Evolutionary conservation across 2,797 vertebrate species (phyloP).

Genomic region (Gymnoscopelus braueri): DNA sequence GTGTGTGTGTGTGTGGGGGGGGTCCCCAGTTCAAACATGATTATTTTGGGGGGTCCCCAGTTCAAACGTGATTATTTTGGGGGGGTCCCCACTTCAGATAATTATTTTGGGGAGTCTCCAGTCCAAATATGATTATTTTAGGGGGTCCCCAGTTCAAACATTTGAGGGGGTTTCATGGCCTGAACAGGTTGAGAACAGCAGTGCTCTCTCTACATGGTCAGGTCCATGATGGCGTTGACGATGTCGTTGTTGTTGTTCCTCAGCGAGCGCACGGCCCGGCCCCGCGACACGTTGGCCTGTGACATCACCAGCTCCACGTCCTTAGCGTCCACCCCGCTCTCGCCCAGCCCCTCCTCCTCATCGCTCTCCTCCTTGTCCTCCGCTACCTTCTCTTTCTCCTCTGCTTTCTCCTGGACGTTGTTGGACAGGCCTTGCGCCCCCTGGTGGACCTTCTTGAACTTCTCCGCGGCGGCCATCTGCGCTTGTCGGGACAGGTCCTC

Average conservation of each 20-base stretch:
- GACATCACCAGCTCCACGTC: constrained; percentile 99
- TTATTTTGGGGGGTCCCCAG: too few relatives aligned
- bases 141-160: too few relatives aligned
- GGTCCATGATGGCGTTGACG: constrained; percentile 96
- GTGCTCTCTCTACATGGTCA: too few relatives aligned
- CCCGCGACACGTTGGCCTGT: constrained; percentile 96
- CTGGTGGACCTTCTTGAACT: constrained; percentile 84
- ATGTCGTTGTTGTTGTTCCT: constrained; percentile 99
- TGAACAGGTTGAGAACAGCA: too few relatives aligned
- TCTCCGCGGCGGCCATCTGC: constrained; percentile 96
- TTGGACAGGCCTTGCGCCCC: too few relatives aligned
- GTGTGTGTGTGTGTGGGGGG: too few relatives aligned
- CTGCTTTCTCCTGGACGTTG: constrained; percentile 91
- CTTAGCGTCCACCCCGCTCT: constrained; percentile 96
- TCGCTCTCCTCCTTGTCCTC: constrained; percentile 97
- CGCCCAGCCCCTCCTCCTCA: constrained; percentile 90
- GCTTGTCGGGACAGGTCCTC: constrained; percentile 99
- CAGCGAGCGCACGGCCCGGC: constrained; percentile 96
- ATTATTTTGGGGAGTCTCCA: too few relatives aligned
- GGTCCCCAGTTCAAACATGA: too few relatives aligned
- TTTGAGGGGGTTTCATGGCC: too few relatives aligned
- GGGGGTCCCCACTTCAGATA: too few relatives aligned
- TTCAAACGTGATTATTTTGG: too few relatives aligned
- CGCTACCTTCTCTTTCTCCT: constrained; percentile 98
- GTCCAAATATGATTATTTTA: too few relatives aligned